Evolutionary conservation across 2,797 vertebrate species (phyloP).

Genomic region (Sitta carolinensis): DNA sequence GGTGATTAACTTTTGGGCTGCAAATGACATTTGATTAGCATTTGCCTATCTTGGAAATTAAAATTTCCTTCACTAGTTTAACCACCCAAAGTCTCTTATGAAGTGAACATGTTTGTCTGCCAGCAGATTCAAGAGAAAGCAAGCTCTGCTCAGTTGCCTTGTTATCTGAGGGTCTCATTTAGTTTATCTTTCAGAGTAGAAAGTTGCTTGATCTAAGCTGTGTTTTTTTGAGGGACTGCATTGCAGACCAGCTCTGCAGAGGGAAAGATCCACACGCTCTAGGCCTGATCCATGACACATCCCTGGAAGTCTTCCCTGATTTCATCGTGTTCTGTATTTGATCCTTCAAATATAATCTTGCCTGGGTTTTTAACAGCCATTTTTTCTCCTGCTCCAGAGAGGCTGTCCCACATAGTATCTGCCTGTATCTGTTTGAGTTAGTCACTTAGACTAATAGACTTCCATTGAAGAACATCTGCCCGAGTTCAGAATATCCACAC

Average conservation of each 20-base stretch:
- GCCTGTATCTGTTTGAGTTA: background rate
- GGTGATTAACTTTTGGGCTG: background rate
- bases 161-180: background rate
- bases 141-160: background rate
- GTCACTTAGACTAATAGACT: background rate
- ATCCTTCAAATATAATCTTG: background rate
- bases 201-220: background rate
- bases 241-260: background rate
- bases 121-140: background rate
- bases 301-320: background rate
- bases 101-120: background rate
- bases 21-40: background rate
- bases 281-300: background rate
- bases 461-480: background rate
- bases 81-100: background rate
- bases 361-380: background rate
- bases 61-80: background rate
- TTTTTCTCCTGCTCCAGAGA: background rate
- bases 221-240: background rate
- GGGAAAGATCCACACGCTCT: background rate
- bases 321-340: background rate
- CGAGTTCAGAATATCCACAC: background rate
- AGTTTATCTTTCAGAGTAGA: background rate
- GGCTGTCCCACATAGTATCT: background rate
- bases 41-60: constrained; percentile 9